A percentile compares a stretch with the other conserved stretches of the same genome.
phyloP scores from a whole-genome alignment of 2,113 vertebrate genomes.

The Odobenus rosmarus region DNA sequence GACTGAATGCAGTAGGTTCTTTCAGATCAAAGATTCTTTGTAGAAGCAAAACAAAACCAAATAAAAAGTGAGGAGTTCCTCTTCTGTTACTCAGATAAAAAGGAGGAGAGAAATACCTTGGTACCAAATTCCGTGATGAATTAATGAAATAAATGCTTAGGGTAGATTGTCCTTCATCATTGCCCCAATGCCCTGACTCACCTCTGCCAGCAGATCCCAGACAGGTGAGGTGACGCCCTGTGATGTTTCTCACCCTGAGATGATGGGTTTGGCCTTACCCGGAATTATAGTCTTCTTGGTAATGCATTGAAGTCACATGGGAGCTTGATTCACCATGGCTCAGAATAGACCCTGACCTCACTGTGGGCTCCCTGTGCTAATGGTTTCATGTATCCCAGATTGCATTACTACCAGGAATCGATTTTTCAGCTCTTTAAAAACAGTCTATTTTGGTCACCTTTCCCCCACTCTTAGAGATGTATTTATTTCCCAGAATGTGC shows the following conservation, averaged over 20 bases:
- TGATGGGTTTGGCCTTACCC: neutral
- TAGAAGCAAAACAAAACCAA: neutral
- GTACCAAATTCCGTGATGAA: neutral
- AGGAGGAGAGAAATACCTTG: neutral
- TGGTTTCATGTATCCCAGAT: slow-evolving; percentile 52
- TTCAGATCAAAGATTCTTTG: neutral
- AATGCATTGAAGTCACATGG: neutral
- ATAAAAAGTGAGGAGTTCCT: neutral
- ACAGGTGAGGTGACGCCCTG: neutral
- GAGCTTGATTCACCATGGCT: slow-evolving; percentile 20
- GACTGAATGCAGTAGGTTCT: neutral
- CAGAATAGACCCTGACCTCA: slow-evolving; percentile 43
- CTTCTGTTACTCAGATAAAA: neutral
- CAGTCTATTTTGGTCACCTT: slow-evolving; percentile 70
- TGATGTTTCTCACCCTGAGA: neutral
- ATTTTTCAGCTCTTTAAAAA: slow-evolving; percentile 71
- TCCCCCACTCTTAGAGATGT: slow-evolving; percentile 33
- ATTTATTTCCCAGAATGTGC: slow-evolving; percentile 77
- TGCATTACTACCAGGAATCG: slow-evolving; percentile 62
- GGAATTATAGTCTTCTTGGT: neutral
- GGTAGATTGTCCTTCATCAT: neutral
- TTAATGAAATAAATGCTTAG: neutral
- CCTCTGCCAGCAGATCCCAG: neutral
- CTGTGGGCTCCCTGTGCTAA: slow-evolving; percentile 29
- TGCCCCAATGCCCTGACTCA: neutral